Evolutionary conservation across 2,797 vertebrate species (phyloP).

Genomic region (Coregonus suidteri): DNA sequence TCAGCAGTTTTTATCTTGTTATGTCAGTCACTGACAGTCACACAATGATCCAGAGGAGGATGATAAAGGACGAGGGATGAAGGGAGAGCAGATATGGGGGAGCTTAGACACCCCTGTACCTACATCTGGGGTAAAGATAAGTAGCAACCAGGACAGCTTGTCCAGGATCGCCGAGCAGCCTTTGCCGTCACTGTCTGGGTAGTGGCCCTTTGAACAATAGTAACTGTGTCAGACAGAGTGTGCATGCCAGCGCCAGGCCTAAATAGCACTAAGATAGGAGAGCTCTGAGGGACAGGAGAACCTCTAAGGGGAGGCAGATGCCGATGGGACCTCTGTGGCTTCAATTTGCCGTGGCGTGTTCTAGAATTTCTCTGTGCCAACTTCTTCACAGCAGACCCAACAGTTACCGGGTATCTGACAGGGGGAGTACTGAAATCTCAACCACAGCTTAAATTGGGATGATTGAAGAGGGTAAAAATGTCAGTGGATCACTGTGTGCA

Average conservation of each 20-base stretch:
- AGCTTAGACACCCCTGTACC: background rate
- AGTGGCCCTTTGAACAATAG: background rate
- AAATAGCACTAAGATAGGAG: conserved; percentile 32
- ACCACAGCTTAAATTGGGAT: conserved; percentile 44
- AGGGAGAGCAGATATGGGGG: background rate
- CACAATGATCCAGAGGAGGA: background rate
- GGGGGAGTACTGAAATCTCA: conserved; percentile 52
- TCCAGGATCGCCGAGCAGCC: background rate
- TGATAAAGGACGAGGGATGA: conserved; percentile 9
- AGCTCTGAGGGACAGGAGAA: conserved; percentile 48
- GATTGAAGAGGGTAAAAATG: conserved; percentile 61
- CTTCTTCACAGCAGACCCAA: conserved; percentile 52
- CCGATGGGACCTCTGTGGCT: conserved; percentile 31
- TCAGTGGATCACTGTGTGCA: conserved; percentile 49
- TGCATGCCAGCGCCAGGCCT: conserved; percentile 10
- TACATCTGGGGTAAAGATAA: conserved; percentile 18
- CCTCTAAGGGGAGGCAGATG: conserved; percentile 32
- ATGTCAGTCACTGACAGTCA: too few species aligned
- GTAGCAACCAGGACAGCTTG: background rate
- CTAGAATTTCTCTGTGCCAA: conserved; percentile 57
- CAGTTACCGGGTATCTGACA: conserved; percentile 50
- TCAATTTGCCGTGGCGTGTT: conserved; percentile 52
- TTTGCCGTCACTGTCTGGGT: background rate
- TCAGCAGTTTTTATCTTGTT: too few species aligned
- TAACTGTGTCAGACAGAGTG: conserved; percentile 15